Conservation (phyloP, 2,888 invertebrate genomes). For the Hypomecis atomaria region DNA sequence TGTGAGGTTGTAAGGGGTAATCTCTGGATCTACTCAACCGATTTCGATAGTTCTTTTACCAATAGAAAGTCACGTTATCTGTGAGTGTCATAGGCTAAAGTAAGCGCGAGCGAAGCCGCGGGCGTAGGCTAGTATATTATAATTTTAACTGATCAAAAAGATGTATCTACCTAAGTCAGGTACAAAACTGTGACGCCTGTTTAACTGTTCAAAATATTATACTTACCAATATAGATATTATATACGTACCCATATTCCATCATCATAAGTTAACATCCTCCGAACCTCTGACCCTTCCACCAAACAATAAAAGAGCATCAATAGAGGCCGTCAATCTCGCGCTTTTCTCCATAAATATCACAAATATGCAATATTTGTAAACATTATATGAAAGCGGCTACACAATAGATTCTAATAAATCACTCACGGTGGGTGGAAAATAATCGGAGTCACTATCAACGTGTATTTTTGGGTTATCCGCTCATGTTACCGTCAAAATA, state of each 20-base stretch:
- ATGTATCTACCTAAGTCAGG: no score
- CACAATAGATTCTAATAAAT: constrained; percentile 62
- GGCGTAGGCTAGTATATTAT: no score
- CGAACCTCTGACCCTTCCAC: constrained; percentile 18
- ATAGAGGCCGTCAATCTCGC: constrained; percentile 37
- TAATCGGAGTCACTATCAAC: constrained; percentile 15
- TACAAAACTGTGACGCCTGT: no score
- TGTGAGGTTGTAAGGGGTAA: no score
- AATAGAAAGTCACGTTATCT: no score
- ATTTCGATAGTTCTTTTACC: no score
- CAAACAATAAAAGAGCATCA: constrained; percentile 33
- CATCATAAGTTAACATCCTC: constrained; percentile 16
- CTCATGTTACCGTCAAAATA: background rate
- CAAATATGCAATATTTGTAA: constrained; percentile 54
- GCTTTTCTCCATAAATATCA: constrained; percentile 46
- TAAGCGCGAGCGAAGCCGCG: no score
- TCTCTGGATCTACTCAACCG: no score
- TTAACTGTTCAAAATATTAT: background rate
- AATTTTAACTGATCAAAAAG: no score
- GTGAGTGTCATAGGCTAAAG: no score
- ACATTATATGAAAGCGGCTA: constrained; percentile 52
- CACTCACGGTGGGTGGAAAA: constrained; percentile 48
- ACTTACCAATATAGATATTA: background rate
- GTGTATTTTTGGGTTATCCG: constrained; percentile 6
- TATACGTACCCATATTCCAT: constrained; percentile 3